Evolutionary conservation across 35 echinoderm and acorn worm genomes (phyloP), one percentile per base, ranked within the genome.

Genomic region (Apostichopus japonicus): DNA sequence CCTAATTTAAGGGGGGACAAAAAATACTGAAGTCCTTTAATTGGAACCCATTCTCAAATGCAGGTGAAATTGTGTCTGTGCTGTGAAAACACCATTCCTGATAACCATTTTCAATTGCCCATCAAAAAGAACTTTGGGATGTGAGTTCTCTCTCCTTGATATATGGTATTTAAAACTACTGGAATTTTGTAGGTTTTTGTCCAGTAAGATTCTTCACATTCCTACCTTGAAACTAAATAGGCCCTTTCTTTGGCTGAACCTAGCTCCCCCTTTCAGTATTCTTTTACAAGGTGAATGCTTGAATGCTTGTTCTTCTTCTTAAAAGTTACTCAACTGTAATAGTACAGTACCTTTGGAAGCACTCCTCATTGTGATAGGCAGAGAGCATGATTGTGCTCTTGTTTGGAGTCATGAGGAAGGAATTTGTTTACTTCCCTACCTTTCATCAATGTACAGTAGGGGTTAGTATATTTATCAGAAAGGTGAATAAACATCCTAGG

Each of bases 211-310:
- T 83, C 79, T 83, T 33, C 79, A 83, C 79, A 83, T 83, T 83
- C 79, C 79, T 83, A 80, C 78, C 78, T 80, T 80, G 78, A 44
- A 53, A 33, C 78, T 80, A 10, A 80, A 80, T 80, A 80, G 9
- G 17, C 17, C 10, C 63, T 67, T 67, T 67, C 63, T 67, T 67
- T 67, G 2, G 63, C 11, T 67, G 63, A 17, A 10, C 10, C 63
- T 17, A 10, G 17, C 27, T 44, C 27, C 22, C 16, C 51, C 11
- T 25, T 53, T 80, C 21, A 83, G 79, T 53, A 53, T 83, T 54
- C 51, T 80, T 44, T 15, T 80, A 33, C 78, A 33, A 67, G 63
- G 10, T 67, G 78, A 54, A 54, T 67, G 63, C 11, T 14, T 67
- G 63, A 67, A 67, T 67, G 63, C 63, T 67, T 67, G 17, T 67